phyloP scores from a whole-genome alignment of 2,113 vertebrate genomes.

The Cyprinodon variegatus region DNA sequence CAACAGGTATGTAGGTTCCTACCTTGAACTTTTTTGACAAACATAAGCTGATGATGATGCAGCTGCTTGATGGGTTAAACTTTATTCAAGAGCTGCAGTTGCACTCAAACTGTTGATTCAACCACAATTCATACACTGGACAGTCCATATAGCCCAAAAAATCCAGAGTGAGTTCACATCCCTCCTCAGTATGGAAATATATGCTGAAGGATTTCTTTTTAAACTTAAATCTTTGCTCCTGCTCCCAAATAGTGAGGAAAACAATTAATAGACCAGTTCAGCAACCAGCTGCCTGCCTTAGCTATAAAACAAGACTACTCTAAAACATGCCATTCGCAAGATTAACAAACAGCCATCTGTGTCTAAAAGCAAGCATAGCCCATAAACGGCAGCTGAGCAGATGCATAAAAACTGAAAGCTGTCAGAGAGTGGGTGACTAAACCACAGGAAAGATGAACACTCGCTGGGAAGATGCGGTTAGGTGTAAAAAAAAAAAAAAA shows the following conservation, averaged over 20 bases:
- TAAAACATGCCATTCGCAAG: not conserved
- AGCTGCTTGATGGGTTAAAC: no score
- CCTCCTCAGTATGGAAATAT: no score
- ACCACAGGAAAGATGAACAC: constrained; percentile 47
- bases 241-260: not conserved
- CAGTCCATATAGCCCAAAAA: no score
- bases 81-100: no score
- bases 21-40: no score
- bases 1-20: no score
- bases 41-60: no score
- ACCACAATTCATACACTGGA: no score
- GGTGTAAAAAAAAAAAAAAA: constrained; percentile 55
- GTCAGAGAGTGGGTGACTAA: constrained; percentile 44
- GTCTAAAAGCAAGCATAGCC: constrained; percentile 10
- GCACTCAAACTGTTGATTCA: not conserved
- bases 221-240: not conserved
- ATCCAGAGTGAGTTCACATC: no score
- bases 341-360: not conserved
- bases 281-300: no score
- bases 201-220: not conserved
- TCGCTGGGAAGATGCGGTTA: constrained; percentile 42
- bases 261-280: not conserved
- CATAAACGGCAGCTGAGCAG: constrained; percentile 65
- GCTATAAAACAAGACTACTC: not conserved
- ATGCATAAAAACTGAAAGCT: constrained; percentile 80